Evolutionary conservation across 2,888 invertebrate species (phyloP), one percentile per base, ranked within the genome.

Genomic region (Ectemnius lituratus): DNA sequence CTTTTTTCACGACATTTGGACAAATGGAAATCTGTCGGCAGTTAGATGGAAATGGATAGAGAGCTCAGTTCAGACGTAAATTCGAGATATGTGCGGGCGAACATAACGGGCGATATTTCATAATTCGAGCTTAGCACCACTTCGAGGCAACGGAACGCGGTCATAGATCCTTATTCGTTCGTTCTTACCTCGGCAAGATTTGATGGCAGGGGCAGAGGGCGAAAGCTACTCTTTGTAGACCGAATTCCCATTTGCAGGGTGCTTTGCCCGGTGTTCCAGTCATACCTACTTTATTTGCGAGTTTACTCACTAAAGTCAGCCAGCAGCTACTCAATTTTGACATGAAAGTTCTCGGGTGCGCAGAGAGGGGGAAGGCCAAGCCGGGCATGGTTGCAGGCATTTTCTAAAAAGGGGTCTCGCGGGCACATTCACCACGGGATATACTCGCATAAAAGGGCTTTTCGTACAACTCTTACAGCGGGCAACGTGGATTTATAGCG

Each of bases 71-170:
- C 52, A 52, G 52, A 11, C 52, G 52, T 52, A 52, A 14, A 37
- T 58, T 58, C 59, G 59, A 13, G n/a, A 37, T 37, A n/a, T 23
- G 45, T 37, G 13, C 45, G 14, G n/a, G 11, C n/a, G 46, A 60
- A 62, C 49, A 27, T 52, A 62, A 62, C 49, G 66, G 67, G 57
- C 61, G 46, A 67, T 75, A 69, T 77, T 72, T 77, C 72, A 75
- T 69, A 62, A 74, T 62, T 49, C 58, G 56, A 49, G 62, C 58
- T 64, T 68, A 69, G 61, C 59, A 72, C 66, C 66, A 46, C 49
- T 66, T 14, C 37, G 28, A 66, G 28, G 62, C 5, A 49, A 18
- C 58, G 49, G 62, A 62, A 61, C 14, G 37, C n/a, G 14, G 37
- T 56, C 57, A 65, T 62, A 71, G 45, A 60, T 73, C 56, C 67